phyloP scores from a whole-genome alignment of 2,797 vertebrate genomes.

The Tenualosa thibaudeaui region DNA sequence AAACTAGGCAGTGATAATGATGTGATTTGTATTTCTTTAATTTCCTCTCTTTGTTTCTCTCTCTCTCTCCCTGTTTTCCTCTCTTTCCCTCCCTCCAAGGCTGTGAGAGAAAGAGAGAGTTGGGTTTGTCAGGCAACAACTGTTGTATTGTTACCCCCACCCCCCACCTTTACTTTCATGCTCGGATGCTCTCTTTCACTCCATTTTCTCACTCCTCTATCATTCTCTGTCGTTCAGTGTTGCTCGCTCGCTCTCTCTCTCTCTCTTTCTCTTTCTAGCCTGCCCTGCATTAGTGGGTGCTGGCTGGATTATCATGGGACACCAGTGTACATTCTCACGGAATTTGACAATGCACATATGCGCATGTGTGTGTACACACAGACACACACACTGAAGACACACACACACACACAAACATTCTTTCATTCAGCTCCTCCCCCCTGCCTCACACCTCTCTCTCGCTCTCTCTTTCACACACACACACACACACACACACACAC shows the following conservation, averaged over 20 bases:
- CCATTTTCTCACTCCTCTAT: slow-evolving; percentile 28
- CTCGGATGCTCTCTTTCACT: slow-evolving; percentile 13
- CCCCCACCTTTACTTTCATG: slow-evolving; percentile 37
- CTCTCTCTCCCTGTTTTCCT: background rate
- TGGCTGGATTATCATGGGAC: slow-evolving; percentile 42
- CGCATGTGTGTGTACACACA: too few relatives aligned
- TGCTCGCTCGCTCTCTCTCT: background rate
- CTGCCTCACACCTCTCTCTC: background rate
- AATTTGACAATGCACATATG: background rate
- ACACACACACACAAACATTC: background rate
- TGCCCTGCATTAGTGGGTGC: slow-evolving; percentile 49
- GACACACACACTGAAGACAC: background rate
- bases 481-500: background rate
- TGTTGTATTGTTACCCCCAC: slow-evolving; percentile 53
- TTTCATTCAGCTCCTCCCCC: background rate
- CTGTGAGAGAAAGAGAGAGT: slow-evolving; percentile 49
- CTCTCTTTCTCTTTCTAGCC: background rate
- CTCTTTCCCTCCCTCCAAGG: slow-evolving; percentile 46
- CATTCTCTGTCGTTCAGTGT: background rate
- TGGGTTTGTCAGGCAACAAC: slow-evolving; percentile 60
- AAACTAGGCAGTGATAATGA: background rate
- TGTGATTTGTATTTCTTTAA: background rate
- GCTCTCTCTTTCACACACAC: background rate
- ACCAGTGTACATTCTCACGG: slow-evolving; percentile 49
- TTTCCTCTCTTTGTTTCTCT: background rate